Conservation (phyloP, 1,140 invertebrate genomes). For the Belonocnema kinseyi region DNA sequence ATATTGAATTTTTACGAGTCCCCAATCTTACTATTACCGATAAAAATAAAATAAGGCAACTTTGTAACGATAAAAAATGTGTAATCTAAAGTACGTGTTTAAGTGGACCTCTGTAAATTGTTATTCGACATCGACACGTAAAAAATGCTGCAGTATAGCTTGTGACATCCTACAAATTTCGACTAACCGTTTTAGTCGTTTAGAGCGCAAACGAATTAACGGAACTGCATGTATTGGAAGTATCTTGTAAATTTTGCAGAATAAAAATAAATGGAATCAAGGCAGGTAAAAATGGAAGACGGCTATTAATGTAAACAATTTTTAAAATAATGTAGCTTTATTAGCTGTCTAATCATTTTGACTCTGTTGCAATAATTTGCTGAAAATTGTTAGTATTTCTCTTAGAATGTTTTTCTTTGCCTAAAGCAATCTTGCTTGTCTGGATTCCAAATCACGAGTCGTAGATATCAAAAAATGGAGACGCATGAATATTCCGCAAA, state of each 20-base stretch:
- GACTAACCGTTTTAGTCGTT: not conserved
- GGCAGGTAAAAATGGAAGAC: constrained; percentile 4
- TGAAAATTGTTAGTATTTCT: not conserved
- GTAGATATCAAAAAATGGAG: constrained; percentile 1
- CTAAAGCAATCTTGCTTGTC: not conserved
- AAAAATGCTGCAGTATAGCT: not conserved
- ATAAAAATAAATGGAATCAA: constrained; percentile 3
- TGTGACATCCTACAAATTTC: not conserved
- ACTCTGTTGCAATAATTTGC: constrained; percentile 3
- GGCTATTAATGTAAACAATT: constrained; percentile 28
- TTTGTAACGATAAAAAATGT: constrained; percentile 46
- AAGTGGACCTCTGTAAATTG: constrained; percentile 49
- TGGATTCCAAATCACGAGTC: constrained; percentile 7
- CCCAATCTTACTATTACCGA: constrained; percentile 45
- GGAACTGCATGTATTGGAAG: constrained; percentile 6
- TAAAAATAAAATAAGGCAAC: constrained; percentile 43
- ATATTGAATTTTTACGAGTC: constrained; percentile 55
- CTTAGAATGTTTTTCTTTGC: not conserved
- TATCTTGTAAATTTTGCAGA: constrained; percentile 25
- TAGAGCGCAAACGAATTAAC: constrained; percentile 1
- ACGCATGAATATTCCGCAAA: no score
- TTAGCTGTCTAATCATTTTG: not conserved
- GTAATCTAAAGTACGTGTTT: constrained; percentile 45
- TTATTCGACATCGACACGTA: constrained; percentile 37
- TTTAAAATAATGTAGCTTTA: constrained; percentile 9